These are phyloP conservation scores for Lumbricus terrestris DNA, from an alignment of 2,888 invertebrate species.

Conservation along the genomic window DNA sequence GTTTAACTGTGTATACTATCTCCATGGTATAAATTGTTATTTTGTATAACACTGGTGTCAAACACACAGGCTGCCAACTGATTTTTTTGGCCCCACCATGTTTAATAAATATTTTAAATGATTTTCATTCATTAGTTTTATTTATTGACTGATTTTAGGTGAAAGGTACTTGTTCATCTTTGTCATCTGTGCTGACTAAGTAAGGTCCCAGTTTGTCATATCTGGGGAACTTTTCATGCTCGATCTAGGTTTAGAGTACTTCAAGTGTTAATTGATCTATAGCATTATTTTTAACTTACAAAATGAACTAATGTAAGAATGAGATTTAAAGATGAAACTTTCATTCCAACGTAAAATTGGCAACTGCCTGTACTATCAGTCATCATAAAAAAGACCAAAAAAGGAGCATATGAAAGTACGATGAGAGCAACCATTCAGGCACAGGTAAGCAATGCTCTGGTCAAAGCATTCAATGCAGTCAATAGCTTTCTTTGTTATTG, in stretches of 20 bases:
- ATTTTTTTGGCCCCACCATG: conserved; percentile 3
- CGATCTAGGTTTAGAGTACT: background rate
- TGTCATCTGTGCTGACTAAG: background rate
- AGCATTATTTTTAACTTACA: background rate
- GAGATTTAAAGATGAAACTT: background rate
- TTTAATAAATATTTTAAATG: conserved; percentile 3
- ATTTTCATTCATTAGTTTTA: background rate
- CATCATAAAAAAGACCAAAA: background rate
- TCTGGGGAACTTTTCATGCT: background rate
- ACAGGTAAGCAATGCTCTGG: background rate
- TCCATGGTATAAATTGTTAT: background rate
- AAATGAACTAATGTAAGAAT: background rate
- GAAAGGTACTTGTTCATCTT: background rate
- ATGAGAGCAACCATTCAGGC: background rate
- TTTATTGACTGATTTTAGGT: background rate
- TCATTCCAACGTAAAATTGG: background rate
- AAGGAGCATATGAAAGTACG: background rate
- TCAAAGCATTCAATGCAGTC: background rate
- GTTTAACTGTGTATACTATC: background rate
- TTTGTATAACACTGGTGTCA: background rate
- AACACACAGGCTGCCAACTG: background rate
- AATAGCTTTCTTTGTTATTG: too few relatives aligned
- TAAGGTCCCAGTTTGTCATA: background rate
- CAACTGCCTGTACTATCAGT: background rate
- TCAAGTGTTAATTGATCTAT: background rate